phyloP scores from a whole-genome alignment of 2,113 vertebrate genomes.

The Craseonycteris thonglongyai region DNA sequence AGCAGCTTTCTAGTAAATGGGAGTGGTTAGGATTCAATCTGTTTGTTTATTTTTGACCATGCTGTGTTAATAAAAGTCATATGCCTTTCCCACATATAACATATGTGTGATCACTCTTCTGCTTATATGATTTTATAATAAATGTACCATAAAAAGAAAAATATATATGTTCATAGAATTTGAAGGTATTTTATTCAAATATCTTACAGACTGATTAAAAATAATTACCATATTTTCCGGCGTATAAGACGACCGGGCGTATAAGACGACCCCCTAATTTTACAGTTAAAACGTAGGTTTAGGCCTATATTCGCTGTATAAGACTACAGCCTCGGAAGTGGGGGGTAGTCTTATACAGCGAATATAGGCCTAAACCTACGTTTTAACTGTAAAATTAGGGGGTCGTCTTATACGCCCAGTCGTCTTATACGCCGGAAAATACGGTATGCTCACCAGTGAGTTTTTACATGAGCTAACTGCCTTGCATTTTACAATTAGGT shows the following conservation, averaged over 20 bases:
- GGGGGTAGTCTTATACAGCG: too few relatives aligned
- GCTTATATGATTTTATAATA: background rate
- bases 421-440: too few relatives aligned
- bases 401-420: too few relatives aligned
- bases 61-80: background rate
- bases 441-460: background rate
- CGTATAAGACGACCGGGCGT: too few relatives aligned
- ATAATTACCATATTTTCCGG: too few relatives aligned
- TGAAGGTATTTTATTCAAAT: slow-evolving; percentile 29
- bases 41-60: background rate
- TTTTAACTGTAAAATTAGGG: too few relatives aligned
- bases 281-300: too few relatives aligned
- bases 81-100: background rate
- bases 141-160: background rate
- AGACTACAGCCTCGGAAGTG: too few relatives aligned
- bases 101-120: background rate
- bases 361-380: too few relatives aligned
- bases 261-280: too few relatives aligned
- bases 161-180: background rate
- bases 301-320: too few relatives aligned
- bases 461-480: background rate
- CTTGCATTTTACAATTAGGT: background rate
- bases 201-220: background rate
- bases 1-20: background rate
- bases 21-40: background rate